Percentiles rank a stretch among this genome's conserved stretches.
These are phyloP conservation scores for Anastrepha ludens DNA, from an alignment of 1,140 invertebrate species.

Conservation along the genomic window DNA sequence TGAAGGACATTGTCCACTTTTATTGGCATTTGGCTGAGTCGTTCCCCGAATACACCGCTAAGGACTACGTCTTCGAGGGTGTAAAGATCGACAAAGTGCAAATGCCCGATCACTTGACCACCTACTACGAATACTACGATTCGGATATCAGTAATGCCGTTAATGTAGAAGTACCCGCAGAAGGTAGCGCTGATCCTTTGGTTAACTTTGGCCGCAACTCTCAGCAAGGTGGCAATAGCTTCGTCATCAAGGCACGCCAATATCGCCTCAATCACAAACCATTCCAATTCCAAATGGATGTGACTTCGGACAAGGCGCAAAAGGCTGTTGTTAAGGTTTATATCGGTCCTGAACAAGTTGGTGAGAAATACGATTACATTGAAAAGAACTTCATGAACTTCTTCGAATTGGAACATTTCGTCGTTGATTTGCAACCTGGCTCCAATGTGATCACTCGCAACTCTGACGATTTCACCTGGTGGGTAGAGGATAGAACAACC, in stretches of 20 bases:
- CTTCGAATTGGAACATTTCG: constrained; percentile 71
- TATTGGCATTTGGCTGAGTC: constrained; percentile 78
- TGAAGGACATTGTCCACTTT: constrained; percentile 78
- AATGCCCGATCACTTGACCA: constrained; percentile 80
- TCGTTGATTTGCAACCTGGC: constrained; percentile 66
- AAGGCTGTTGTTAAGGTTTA: constrained; percentile 77
- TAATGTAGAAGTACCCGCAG: constrained; percentile 66
- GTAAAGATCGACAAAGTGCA: constrained; percentile 80
- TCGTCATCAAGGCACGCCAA: constrained; percentile 76
- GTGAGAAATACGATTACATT: constrained; percentile 70
- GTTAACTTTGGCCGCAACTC: constrained; percentile 78
- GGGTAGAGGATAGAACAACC: constrained; percentile 70
- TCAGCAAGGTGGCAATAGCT: constrained; percentile 78
- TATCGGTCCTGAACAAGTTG: constrained; percentile 78
- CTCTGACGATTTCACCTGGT: constrained; percentile 68
- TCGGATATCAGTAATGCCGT: constrained; percentile 82
- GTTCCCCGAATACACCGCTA: constrained; percentile 75
- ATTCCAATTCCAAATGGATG: constrained; percentile 78
- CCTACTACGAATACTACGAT: constrained; percentile 83
- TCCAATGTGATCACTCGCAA: constrained; percentile 67
- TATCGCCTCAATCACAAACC: constrained; percentile 80
- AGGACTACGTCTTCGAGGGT: constrained; percentile 79
- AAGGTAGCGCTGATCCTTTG: constrained; percentile 70
- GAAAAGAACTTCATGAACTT: constrained; percentile 72
- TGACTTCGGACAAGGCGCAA: constrained; percentile 75